phyloP scores from a whole-genome alignment of 2,113 vertebrate species.

The Theristicus caerulescens region DNA sequence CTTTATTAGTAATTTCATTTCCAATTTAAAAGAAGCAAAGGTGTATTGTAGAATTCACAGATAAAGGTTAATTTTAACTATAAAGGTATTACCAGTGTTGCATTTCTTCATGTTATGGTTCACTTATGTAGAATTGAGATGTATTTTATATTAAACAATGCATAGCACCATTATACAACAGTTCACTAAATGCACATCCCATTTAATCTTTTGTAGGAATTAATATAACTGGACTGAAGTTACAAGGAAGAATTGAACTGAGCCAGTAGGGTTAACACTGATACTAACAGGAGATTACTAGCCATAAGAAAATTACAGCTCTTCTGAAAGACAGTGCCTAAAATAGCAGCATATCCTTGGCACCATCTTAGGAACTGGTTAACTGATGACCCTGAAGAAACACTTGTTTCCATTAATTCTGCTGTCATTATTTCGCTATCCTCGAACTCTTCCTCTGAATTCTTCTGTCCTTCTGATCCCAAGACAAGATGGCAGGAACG shows the following conservation, averaged over 20 bases:
- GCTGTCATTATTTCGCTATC: background rate
- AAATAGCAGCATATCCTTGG: conserved; percentile 6
- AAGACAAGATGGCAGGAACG: conserved; percentile 19
- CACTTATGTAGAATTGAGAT: conserved; percentile 51
- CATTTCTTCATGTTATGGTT: conserved; percentile 59
- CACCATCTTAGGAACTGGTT: conserved; percentile 34
- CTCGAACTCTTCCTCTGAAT: conserved; percentile 40
- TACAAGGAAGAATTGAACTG: conserved; percentile 50
- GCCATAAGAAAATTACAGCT: conserved; percentile 43
- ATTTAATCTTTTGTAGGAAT: conserved; percentile 48
- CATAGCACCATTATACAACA: conserved; percentile 60
- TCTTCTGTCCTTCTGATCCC: conserved; percentile 23
- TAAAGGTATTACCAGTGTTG: conserved; percentile 54
- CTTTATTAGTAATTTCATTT: conserved; percentile 62
- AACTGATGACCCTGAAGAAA: conserved; percentile 46
- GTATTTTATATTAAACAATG: conserved; percentile 55
- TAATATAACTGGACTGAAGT: conserved; percentile 55
- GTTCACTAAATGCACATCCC: conserved; percentile 61
- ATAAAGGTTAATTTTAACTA: conserved; percentile 45
- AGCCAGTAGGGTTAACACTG: conserved; percentile 23
- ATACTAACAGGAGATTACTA: conserved; percentile 40
- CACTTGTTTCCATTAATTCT: conserved; percentile 3
- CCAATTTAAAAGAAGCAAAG: conserved; percentile 60
- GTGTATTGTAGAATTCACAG: conserved; percentile 56
- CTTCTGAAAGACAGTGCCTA: conserved; percentile 46